phyloP scores from a whole-genome alignment of 23 tunicate genomes.

The Clavelina lepadiformis region DNA sequence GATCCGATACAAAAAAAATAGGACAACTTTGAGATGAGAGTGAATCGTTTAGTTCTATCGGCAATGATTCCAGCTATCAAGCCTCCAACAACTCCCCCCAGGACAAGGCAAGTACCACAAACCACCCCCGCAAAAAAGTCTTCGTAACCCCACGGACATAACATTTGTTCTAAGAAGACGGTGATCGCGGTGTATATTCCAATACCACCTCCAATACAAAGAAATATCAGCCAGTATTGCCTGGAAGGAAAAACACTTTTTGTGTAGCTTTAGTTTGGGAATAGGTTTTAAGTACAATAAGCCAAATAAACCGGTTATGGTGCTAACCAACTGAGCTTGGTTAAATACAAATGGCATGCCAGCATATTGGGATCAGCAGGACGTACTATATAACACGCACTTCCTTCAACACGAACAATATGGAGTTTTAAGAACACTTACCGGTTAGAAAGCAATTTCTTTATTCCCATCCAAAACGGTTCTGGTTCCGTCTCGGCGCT shows the following conservation, averaged over 20 bases:
- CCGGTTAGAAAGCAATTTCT: slow-evolving; percentile 23
- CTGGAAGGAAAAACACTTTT: slow-evolving; percentile 7
- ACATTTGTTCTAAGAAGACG: slow-evolving; percentile 53
- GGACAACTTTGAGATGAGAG: slow-evolving; percentile 14
- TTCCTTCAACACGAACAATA: too few relatives aligned
- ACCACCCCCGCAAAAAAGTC: slow-evolving; percentile 51
- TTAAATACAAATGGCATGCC: too few relatives aligned
- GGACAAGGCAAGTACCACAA: slow-evolving; percentile 42
- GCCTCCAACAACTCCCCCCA: slow-evolving; percentile 53
- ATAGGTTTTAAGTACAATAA: too few relatives aligned
- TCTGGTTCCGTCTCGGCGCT: slow-evolving; percentile 38
- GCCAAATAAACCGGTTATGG: too few relatives aligned
- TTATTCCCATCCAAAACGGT: slow-evolving; percentile 44
- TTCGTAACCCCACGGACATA: slow-evolving; percentile 78
- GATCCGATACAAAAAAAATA: slow-evolving; percentile 1
- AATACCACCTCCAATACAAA: slow-evolving; percentile 45
- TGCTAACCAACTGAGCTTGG: too few relatives aligned
- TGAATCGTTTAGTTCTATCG: slow-evolving; percentile 23
- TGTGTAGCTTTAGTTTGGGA: neutral
- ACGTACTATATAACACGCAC: too few relatives aligned
- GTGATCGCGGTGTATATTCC: slow-evolving; percentile 56
- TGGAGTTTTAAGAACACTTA: slow-evolving; percentile 5
- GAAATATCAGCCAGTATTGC: slow-evolving; percentile 43
- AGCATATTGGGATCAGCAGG: too few relatives aligned
- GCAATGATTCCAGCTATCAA: slow-evolving; percentile 35